Evolutionary conservation across 2,113 vertebrate species (phyloP).

Genomic region (Rhynchopsitta pachyrhyncha): DNA sequence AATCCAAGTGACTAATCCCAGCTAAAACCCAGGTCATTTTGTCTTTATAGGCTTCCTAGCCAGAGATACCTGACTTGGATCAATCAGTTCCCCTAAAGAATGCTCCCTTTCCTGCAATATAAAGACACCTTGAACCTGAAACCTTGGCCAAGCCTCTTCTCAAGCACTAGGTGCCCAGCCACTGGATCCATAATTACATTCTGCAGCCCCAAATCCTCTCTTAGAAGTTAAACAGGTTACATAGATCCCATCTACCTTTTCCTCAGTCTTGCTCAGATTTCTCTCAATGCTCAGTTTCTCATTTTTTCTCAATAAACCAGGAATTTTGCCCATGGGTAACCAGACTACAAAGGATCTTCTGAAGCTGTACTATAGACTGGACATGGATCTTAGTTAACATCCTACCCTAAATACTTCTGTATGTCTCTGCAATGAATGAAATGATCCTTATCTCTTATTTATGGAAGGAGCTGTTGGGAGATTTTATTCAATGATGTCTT

Average conservation of each 20-base stretch:
- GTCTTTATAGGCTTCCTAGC: neutral
- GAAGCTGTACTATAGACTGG: neutral
- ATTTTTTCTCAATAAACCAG: neutral
- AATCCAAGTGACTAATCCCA: neutral
- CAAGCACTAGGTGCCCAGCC: neutral
- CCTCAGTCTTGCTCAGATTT: neutral
- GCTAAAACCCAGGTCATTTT: neutral
- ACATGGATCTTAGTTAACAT: neutral
- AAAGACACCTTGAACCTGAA: neutral
- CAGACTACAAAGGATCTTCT: neutral
- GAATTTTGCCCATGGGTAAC: neutral
- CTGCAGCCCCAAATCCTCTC: neutral
- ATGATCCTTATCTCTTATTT: constrained; percentile 35
- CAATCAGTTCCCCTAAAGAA: neutral
- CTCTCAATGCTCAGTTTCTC: neutral
- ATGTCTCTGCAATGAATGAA: neutral
- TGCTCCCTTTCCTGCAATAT: neutral
- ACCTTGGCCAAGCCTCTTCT: neutral
- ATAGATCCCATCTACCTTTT: neutral
- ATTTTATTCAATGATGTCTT: constrained; percentile 22
- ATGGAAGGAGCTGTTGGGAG: constrained; percentile 16
- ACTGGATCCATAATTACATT: neutral
- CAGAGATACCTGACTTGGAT: neutral
- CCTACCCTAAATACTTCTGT: neutral
- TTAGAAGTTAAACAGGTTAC: neutral